A percentile compares a stretch with the other conserved stretches of the same genome.
phyloP scores from a whole-genome alignment of 2,888 invertebrate species.

The Oligia strigilis region DNA sequence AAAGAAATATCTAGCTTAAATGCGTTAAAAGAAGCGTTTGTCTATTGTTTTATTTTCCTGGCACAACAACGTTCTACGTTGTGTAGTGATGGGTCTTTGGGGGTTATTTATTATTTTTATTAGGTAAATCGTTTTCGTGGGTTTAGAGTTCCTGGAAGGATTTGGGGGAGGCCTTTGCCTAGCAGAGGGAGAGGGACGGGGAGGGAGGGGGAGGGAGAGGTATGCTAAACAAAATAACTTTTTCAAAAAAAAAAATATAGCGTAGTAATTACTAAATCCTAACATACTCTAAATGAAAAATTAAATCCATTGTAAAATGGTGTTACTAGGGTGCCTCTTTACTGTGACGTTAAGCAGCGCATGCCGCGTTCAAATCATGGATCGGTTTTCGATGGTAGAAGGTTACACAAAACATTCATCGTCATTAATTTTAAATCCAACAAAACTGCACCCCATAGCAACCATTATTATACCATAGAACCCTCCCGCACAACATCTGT shows the following conservation, averaged over 20 bases:
- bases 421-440: constrained; percentile 29
- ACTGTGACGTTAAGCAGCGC: background rate
- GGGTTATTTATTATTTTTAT: background rate
- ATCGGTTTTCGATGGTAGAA: constrained; percentile 1
- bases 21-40: background rate
- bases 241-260: background rate
- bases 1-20: background rate
- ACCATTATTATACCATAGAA: constrained; percentile 23
- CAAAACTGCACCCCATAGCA: constrained; percentile 38
- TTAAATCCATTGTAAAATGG: background rate
- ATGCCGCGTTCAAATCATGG: background rate
- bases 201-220: too few species aligned
- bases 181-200: too few species aligned
- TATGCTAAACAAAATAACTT: background rate
- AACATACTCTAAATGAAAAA: background rate
- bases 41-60: background rate
- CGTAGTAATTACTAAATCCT: background rate
- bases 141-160: background rate
- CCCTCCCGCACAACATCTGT: constrained; percentile 43
- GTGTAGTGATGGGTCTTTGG: background rate
- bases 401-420: constrained; percentile 8
- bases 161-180: background rate
- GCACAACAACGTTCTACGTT: background rate
- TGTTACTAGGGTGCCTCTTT: background rate
- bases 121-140: background rate